Base-by-base conservation (phyloP, 2,888 invertebrate genomes). In the Spatulosminthurus flaviceps region DNA sequence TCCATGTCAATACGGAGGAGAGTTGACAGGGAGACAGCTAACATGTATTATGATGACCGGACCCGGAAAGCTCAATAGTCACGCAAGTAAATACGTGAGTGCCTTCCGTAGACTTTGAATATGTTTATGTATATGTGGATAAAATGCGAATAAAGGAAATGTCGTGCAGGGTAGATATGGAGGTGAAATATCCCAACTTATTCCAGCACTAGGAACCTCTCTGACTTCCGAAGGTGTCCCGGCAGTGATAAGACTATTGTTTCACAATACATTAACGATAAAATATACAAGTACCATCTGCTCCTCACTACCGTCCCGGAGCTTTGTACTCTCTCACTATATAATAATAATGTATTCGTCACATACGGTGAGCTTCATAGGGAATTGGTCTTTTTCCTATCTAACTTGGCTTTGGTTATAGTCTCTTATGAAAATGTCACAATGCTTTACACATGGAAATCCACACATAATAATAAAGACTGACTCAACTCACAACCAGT, bases 281-380 rank as follows among this genome's bases (percentile, higher is more conserved):
- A 51, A 51, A 51, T 73, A 24, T n/a, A 60, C 29, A 75, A 75
- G 64, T 9, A 73, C 60, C 75, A 75, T 75, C 75, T 75, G 75
- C 75, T 75, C 64, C 22, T 66, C 61, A 64, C 64, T 61, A n/a
- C 16, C 51, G 16, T 19, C 51, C 34, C 5, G n/a, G n/a, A 16
- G 51, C 51, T 13, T 51, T 51, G n/a, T 5, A 19, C 34, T 34
- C 34, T 51, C n/a, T 13, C 16, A 2, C 51, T n/a, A 2, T 16
- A 51, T 51, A n/a, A 51, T 51, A n/a, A 13, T 51, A 51, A 51
- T 51, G 19, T 51, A 51, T n/a, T 51, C 51, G 9, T 51, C n/a
- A 2, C 51, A 34, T 51, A 51, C 51, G n/a, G 34, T 9, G n/a
- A 51, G 51, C 51, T 51, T 51, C 51, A 13, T 19, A 51, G 51